phyloP scores from a whole-genome alignment of 2,797 vertebrate genomes.

The Eulemur coronatus region DNA sequence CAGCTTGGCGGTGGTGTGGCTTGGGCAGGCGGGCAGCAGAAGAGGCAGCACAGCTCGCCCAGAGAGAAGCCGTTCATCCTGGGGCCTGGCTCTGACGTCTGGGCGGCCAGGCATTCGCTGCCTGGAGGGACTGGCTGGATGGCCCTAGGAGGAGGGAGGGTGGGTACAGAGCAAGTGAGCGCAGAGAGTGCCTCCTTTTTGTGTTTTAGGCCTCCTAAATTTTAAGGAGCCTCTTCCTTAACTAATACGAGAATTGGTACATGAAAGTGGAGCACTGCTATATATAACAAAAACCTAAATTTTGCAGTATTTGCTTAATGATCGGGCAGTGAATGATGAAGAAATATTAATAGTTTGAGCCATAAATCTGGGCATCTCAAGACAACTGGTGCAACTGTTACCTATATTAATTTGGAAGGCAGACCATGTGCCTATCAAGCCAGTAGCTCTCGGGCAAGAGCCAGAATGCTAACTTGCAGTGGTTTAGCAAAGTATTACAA shows the following conservation, averaged over 20 bases:
- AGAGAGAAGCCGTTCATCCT: slow-evolving; percentile 98
- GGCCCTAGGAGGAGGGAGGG: neutral
- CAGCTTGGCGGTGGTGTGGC: slow-evolving; percentile 97
- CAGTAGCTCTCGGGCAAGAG: neutral
- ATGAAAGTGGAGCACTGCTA: neutral
- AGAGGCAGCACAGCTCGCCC: slow-evolving; percentile 96
- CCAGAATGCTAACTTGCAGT: neutral
- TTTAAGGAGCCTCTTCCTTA: neutral
- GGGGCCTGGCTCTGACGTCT: slow-evolving; percentile 94
- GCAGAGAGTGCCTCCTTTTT: neutral
- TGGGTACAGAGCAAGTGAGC: neutral
- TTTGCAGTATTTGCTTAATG: slow-evolving; percentile 21
- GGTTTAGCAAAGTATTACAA: neutral
- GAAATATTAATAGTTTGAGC: neutral
- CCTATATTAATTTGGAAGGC: neutral
- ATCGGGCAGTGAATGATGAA: neutral
- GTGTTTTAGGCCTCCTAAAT: neutral
- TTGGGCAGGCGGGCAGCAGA: slow-evolving; percentile 96
- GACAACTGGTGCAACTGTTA: neutral
- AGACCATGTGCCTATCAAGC: neutral
- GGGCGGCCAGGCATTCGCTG: slow-evolving; percentile 72
- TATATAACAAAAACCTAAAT: neutral
- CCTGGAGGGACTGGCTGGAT: neutral
- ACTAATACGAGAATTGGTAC: neutral
- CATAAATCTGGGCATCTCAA: neutral